Evolutionary conservation across 2,113 vertebrate genomes (phyloP).

Genomic region (Chloropsis cyanopogon): DNA sequence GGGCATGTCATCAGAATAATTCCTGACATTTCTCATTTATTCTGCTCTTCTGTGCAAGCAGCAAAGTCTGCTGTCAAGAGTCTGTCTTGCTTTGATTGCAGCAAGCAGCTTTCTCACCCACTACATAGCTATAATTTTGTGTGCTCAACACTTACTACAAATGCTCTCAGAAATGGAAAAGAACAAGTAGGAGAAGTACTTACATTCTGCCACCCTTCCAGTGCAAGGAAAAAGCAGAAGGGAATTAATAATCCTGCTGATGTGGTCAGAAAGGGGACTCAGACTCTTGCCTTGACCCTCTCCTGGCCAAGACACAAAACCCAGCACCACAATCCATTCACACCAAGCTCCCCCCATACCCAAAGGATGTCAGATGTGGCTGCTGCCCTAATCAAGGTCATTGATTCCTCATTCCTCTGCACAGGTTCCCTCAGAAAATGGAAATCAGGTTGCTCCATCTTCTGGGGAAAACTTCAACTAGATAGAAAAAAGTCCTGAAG

Average conservation of each 20-base stretch:
- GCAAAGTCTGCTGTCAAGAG: neutral
- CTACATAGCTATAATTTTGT: neutral
- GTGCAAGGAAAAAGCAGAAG: neutral
- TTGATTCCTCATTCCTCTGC: neutral
- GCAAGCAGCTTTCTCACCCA: neutral
- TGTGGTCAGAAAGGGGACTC: neutral
- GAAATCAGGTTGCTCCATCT: neutral
- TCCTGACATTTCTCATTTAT: neutral
- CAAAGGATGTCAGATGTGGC: neutral
- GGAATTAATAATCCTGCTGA: neutral
- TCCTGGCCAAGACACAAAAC: neutral
- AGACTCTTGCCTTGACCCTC: neutral
- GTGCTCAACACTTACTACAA: neutral
- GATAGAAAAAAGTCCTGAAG: neutral
- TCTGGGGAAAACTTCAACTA: neutral
- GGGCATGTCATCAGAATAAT: rapidly evolving
- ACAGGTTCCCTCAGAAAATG: neutral
- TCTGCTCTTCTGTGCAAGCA: neutral
- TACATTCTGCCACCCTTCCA: neutral
- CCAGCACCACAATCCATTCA: neutral
- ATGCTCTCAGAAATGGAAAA: conserved; percentile 15
- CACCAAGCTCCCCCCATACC: neutral
- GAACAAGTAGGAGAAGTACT: neutral
- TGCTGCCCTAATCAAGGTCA: rapidly evolving
- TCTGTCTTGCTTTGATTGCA: neutral